phyloP scores from a whole-genome alignment of 2,113 vertebrate genomes.

The Microtus richardsoni region DNA sequence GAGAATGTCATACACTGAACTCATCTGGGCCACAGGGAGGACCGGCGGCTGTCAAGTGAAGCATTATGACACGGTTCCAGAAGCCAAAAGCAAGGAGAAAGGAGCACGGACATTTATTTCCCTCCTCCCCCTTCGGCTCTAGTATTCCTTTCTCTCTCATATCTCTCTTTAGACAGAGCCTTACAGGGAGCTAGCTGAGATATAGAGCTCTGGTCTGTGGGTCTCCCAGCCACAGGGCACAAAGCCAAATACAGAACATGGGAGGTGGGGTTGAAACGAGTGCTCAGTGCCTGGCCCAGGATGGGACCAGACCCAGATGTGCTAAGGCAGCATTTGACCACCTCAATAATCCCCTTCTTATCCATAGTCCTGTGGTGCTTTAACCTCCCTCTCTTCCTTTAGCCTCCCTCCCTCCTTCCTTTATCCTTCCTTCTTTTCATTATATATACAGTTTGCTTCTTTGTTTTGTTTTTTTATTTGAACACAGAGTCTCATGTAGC shows the following conservation, averaged over 20 bases:
- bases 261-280: background rate
- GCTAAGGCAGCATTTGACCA: background rate
- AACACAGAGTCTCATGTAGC: background rate
- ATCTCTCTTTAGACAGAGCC: background rate
- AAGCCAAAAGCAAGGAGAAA: background rate
- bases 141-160: background rate
- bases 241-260: background rate
- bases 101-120: background rate
- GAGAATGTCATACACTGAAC: background rate
- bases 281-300: background rate
- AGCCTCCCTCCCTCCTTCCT: background rate
- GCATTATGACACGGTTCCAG: too few species aligned
- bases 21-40: background rate
- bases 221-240: background rate
- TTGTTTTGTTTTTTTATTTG: background rate
- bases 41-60: background rate
- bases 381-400: too few species aligned
- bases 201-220: background rate
- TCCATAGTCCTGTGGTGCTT: background rate
- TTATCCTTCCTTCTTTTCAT: background rate
- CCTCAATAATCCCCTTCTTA: background rate
- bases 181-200: background rate
- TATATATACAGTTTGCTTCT: background rate
- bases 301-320: background rate
- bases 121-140: background rate